Evolutionary conservation across 2,888 invertebrate species (phyloP).

Genomic region (Oeneis ivallda): DNA sequence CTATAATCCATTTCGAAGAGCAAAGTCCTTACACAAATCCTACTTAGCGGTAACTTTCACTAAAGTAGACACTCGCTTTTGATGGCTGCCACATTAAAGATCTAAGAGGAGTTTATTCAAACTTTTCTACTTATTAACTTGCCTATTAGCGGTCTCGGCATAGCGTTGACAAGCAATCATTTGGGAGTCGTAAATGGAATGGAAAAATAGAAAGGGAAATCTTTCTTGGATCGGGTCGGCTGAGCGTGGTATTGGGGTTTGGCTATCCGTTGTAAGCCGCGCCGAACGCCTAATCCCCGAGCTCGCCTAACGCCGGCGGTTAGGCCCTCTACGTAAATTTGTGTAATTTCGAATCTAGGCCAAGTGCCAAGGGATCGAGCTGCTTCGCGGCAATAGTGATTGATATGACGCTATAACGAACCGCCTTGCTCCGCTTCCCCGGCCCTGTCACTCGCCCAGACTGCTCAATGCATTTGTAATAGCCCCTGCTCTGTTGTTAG

Average conservation of each 20-base stretch:
- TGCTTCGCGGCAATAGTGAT: conserved; percentile 75
- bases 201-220: conserved; percentile 50
- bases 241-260: conserved; percentile 68
- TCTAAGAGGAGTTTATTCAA: conserved; percentile 73
- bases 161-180: conserved; percentile 52
- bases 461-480: conserved; percentile 66
- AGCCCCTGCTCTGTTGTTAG: conserved; percentile 26
- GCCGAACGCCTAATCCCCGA: conserved; percentile 69
- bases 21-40: conserved; percentile 70
- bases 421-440: conserved; percentile 51
- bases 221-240: conserved; percentile 55
- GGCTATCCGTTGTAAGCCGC: conserved; percentile 69
- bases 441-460: conserved; percentile 55
- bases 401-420: conserved; percentile 74
- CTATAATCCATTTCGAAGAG: conserved; percentile 69
- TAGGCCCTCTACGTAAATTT: conserved; percentile 78
- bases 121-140: conserved; percentile 78
- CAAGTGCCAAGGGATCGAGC: conserved; percentile 78
- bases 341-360: conserved; percentile 80
- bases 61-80: conserved; percentile 75
- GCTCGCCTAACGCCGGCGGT: conserved; percentile 66
- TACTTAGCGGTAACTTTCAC: conserved; percentile 76
- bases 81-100: conserved; percentile 75
- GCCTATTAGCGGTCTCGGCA: conserved; percentile 67
- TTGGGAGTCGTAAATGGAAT: conserved; percentile 50